Evolutionary conservation across 2,888 invertebrate genomes (phyloP).

Genomic region (Antheraea yamamai): DNA sequence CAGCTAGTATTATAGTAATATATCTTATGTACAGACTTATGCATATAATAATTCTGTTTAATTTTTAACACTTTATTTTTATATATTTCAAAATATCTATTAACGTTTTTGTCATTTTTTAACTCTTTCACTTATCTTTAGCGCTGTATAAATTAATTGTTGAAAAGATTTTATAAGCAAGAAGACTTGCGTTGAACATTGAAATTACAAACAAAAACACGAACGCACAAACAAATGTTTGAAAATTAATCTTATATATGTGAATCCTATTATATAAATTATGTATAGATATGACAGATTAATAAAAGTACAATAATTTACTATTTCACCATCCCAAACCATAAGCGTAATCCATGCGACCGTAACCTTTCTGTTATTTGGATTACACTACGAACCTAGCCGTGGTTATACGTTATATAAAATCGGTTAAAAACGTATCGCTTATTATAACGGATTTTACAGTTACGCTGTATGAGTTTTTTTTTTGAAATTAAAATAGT

Average conservation of each 20-base stretch:
- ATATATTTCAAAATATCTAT: not conserved
- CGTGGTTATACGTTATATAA: not conserved
- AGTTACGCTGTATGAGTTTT: not conserved
- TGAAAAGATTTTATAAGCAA: not conserved
- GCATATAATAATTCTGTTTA: no score
- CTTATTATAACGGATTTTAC: not conserved
- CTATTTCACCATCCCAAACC: not conserved
- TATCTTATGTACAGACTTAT: no score
- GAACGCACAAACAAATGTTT: no score
- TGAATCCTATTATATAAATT: not conserved
- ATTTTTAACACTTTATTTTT: no score
- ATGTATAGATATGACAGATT: not conserved
- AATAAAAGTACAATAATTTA: not conserved
- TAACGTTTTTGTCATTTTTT: not conserved
- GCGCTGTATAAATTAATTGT: not conserved
- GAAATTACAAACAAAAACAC: not conserved
- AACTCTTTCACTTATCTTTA: not conserved
- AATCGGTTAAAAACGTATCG: not conserved
- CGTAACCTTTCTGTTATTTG: not conserved
- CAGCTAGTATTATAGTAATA: no score
- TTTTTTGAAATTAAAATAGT: no score
- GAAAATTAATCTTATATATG: no score
- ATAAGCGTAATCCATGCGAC: not conserved
- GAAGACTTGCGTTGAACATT: not conserved
- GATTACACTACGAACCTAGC: not conserved